Base-by-base conservation (phyloP, 1,140 invertebrate genomes). In the Batillaria attramentaria region DNA sequence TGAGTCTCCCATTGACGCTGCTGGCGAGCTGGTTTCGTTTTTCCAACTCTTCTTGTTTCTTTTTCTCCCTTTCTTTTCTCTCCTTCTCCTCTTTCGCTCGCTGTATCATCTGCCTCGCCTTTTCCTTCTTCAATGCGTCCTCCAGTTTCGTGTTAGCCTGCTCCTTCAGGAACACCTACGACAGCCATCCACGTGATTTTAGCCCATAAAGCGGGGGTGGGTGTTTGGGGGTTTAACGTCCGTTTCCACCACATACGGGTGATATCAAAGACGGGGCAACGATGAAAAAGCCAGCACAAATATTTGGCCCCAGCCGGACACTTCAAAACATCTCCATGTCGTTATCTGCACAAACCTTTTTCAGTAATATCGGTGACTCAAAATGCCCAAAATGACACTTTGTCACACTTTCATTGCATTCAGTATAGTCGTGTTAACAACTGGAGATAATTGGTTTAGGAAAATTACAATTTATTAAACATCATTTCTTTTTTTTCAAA, bases 121-220 rank as follows among this genome's bases (percentile, higher is more conserved):
- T 66, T 31, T 28, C 41, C 35, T n/a, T 50, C 31, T 35, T 39
- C 6, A 79, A 57, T 60, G 46, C 60, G n/a, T 77, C 74, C 39
- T 83, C 83, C 35, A 84, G 42, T 42, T 74, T 78, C 5, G 62
- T 43, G 73, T 73, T 50, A 0, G 79, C 43, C 24, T 72, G 37
- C 13, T 80, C 79, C 50, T 81, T 84, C 60, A 86, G 75, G 37
- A 84, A 86, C 35, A 85, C 65, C 84, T 85, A 72, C 8, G 46
- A 41, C 43, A 20, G 77, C 41, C 20, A 28, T 6, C 39, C n/a
- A 31, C 70, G 60, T 72, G 75, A 6, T 39, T 20, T 28, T 65
- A 28, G 28, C 31, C 43, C 31, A 72, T 57, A 24, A 24, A n/a
- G 57, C 18, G 8, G 8, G 77, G 80, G 3, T 65, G 31, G 37